Conservation (phyloP, 2,113 vertebrate genomes). For the Hydrolagus affinis region DNA sequence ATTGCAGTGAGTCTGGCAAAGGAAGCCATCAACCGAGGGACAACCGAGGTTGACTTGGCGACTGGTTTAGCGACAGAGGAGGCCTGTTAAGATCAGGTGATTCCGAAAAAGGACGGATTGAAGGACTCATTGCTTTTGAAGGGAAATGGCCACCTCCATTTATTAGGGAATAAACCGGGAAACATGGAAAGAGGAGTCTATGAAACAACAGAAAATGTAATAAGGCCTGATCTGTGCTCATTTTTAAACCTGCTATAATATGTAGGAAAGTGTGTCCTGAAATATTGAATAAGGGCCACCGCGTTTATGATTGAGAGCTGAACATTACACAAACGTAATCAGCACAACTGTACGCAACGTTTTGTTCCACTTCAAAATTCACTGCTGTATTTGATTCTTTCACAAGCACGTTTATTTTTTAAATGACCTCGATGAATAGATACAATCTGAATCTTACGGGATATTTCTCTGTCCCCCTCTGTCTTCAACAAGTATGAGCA, state of each 20-base stretch:
- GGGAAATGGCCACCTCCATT: constrained; percentile 82
- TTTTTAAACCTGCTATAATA: neutral
- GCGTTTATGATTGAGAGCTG: neutral
- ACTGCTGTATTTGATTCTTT: neutral
- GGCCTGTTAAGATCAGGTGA: constrained; percentile 94
- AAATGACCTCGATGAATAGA: neutral
- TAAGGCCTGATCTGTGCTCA: neutral
- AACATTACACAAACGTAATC: neutral
- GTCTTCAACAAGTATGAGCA: neutral
- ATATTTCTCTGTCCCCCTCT: neutral
- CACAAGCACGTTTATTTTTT: neutral
- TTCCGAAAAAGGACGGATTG: constrained; percentile 90
- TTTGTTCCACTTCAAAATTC: neutral
- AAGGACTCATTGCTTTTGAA: constrained; percentile 90
- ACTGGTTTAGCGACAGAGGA: constrained; percentile 95
- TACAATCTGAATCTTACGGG: neutral
- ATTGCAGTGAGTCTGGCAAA: constrained; percentile 95
- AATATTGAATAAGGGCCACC: neutral
- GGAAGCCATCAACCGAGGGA: constrained; percentile 88
- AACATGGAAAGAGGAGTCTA: neutral
- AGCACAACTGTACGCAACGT: neutral
- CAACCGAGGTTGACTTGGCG: constrained; percentile 94
- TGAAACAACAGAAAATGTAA: neutral
- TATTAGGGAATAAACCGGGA: constrained; percentile 73
- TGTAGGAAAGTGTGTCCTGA: constrained; percentile 33